Percentiles rank a stretch among this genome's conserved stretches.
Evolutionary conservation across 2,888 invertebrate species (phyloP).

Genomic region (Agrochola litura): DNA sequence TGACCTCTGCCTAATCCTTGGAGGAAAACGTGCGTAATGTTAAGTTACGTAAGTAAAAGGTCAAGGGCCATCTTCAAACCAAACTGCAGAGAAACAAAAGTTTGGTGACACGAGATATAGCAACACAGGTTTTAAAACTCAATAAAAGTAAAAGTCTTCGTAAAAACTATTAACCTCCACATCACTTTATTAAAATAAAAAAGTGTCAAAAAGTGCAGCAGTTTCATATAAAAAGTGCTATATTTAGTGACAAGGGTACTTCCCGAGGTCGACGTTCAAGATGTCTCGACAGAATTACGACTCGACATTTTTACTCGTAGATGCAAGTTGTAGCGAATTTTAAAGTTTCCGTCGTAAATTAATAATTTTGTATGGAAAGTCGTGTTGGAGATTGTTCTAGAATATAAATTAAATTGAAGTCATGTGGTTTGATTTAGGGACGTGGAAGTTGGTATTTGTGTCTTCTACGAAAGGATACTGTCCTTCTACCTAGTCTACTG

Average conservation of each 20-base stretch:
- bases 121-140: neutral
- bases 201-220: conserved; percentile 20
- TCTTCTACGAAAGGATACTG: neutral
- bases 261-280: conserved; percentile 48
- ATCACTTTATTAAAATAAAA: conserved; percentile 12
- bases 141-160: neutral
- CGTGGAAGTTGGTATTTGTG: neutral
- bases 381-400: conserved; percentile 7
- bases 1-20: too few species aligned
- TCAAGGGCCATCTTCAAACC: neutral
- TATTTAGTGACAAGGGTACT: conserved; percentile 51
- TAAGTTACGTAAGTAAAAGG: neutral
- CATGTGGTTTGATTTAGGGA: neutral
- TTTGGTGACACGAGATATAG: neutral
- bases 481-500: neutral
- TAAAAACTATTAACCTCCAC: conserved; percentile 2
- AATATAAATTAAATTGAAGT: conserved; percentile 42
- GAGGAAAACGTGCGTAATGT: neutral
- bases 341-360: conserved; percentile 44
- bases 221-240: conserved; percentile 38
- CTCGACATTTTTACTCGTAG: conserved; percentile 44
- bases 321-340: conserved; percentile 44
- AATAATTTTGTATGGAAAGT: conserved; percentile 33
- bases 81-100: neutral
- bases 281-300: conserved; percentile 56